A percentile compares a stretch with the other conserved stretches of the same genome.
These are phyloP conservation scores for Chrysomela aeneicollis DNA, from an alignment of 2,888 invertebrate species.

Conservation along the genomic window DNA sequence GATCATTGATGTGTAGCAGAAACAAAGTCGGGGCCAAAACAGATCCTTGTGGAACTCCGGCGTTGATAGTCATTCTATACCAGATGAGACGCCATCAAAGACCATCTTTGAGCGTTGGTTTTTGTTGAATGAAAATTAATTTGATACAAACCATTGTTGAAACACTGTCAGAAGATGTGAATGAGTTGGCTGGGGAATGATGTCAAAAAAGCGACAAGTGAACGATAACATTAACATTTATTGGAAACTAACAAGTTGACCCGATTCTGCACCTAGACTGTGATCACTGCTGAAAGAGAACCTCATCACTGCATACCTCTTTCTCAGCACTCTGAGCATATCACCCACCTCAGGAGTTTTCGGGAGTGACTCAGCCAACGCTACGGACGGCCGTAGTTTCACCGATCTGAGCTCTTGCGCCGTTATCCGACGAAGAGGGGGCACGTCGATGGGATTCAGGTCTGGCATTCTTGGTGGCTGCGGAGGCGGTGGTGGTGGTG, in stretches of 20 bases:
- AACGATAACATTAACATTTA: too few species aligned
- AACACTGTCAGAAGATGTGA: too few species aligned
- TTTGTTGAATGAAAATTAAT: too few species aligned
- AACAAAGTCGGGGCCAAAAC: too few species aligned
- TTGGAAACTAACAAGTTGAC: neutral
- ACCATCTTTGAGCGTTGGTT: too few species aligned
- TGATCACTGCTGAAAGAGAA: slow-evolving; percentile 37
- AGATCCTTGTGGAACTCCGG: too few species aligned
- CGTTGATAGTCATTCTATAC: too few species aligned
- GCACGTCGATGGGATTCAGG: neutral
- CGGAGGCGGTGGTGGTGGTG: slow-evolving; percentile 2
- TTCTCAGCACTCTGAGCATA: slow-evolving; percentile 47
- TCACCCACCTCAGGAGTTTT: slow-evolving; percentile 46
- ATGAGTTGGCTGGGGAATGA: too few species aligned
- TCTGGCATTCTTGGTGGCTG: neutral
- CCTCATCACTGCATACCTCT: slow-evolving; percentile 50
- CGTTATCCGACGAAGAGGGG: slow-evolving; percentile 34
- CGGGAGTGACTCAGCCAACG: slow-evolving; percentile 27
- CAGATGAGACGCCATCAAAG: too few species aligned
- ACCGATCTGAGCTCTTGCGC: slow-evolving; percentile 30
- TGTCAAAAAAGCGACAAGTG: too few species aligned
- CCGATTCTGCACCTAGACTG: neutral
- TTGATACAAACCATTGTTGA: too few species aligned
- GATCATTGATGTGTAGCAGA: too few species aligned
- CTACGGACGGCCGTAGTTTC: slow-evolving; percentile 37